A percentile compares a stretch with the other conserved stretches of the same genome.
Conservation (phyloP, 2,113 vertebrate genomes). For the Spheniscus mendiculus region DNA sequence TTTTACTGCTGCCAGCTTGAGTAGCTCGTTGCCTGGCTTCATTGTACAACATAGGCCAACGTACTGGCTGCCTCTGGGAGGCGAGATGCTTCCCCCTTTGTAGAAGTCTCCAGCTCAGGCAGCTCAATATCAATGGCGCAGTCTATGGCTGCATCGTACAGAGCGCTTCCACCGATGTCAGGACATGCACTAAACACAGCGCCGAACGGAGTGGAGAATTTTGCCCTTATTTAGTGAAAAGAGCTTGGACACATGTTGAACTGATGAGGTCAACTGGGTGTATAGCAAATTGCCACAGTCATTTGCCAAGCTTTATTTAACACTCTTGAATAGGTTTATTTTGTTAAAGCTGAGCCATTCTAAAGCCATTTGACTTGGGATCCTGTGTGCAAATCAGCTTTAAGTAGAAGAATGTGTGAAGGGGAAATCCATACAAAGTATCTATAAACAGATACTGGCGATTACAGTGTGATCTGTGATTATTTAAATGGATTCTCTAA, state of each 20-base stretch:
- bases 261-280: background rate
- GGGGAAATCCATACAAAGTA: background rate
- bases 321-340: background rate
- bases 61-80: background rate
- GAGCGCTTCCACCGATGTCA: background rate
- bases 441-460: background rate
- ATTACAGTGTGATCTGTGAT: background rate
- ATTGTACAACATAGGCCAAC: background rate
- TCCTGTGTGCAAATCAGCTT: background rate
- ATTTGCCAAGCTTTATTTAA: background rate
- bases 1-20: background rate
- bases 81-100: accelerated
- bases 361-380: background rate
- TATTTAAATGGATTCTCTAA: background rate
- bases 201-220: background rate
- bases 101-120: background rate
- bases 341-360: background rate
- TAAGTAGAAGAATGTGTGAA: background rate
- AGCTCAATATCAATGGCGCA: background rate
- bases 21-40: background rate
- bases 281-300: background rate
- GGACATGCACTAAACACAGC: background rate
- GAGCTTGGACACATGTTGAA: background rate
- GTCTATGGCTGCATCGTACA: background rate
- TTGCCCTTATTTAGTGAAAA: constrained; percentile 27